Conservation (phyloP, 2,113 vertebrate genomes). For the Orcinus orca region DNA sequence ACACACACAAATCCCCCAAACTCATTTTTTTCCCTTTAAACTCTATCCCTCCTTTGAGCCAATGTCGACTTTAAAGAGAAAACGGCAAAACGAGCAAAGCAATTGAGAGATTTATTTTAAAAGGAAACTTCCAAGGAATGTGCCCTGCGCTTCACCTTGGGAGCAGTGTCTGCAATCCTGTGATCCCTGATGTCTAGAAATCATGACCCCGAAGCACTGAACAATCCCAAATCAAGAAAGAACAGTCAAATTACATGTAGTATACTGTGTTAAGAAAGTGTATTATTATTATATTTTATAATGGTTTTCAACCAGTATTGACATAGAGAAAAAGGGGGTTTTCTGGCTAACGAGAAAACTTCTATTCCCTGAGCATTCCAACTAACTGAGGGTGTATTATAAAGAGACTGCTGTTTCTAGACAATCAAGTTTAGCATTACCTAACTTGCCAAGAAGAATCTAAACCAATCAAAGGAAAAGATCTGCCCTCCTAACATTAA, state of each 20-base stretch:
- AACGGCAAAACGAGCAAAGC: conserved; percentile 15
- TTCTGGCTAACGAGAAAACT: conserved; percentile 42
- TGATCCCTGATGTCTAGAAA: not conserved
- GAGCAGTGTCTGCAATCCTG: not conserved
- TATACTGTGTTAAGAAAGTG: not conserved
- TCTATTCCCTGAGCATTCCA: conserved; percentile 53
- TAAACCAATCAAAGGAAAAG: not conserved
- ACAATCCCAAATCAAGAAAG: not conserved
- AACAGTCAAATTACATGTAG: not conserved
- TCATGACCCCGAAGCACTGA: not conserved
- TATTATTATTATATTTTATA: not conserved
- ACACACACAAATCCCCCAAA: not conserved
- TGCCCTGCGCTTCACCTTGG: not conserved
- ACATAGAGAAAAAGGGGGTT: not conserved
- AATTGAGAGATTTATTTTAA: conserved; percentile 47
- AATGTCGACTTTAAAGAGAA: conserved; percentile 5
- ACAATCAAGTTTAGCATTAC: not conserved
- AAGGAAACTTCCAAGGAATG: not conserved
- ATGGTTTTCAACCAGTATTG: not conserved
- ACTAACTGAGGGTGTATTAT: not conserved
- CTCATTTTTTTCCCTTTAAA: not conserved
- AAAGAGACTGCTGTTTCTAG: not conserved
- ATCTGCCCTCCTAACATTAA: not conserved
- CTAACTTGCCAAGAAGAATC: not conserved
- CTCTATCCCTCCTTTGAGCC: not conserved